Conservation (phyloP, 2,888 invertebrate species). For the Ethmia dodecea region DNA sequence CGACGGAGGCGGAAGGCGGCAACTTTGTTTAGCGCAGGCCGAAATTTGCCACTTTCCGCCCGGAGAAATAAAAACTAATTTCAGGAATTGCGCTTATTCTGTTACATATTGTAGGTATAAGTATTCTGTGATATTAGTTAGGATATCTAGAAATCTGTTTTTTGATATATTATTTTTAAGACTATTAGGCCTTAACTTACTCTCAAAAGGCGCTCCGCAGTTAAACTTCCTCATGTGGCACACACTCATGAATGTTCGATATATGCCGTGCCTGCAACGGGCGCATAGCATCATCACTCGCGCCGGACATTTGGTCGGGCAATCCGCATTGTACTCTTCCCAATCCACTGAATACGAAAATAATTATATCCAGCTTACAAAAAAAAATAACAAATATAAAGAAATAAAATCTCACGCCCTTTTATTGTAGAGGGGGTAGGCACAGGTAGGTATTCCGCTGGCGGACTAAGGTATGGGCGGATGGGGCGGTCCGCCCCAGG, state of each 20-base stretch:
- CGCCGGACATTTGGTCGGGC: conserved; percentile 35
- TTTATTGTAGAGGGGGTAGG: too few species aligned
- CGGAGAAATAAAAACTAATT: too few species aligned
- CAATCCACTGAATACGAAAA: conserved; percentile 22
- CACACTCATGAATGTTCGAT: conserved; percentile 40
- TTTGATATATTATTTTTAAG: background rate
- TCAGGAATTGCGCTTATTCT: too few species aligned
- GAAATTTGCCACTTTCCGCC: too few species aligned
- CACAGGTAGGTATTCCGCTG: too few species aligned
- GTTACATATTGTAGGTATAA: background rate
- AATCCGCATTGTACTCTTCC: conserved; percentile 23
- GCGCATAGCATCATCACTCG: conserved; percentile 43
- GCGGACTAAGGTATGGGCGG: too few species aligned
- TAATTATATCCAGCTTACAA: too few species aligned
- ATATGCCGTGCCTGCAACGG: conserved; percentile 36
- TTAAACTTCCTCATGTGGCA: conserved; percentile 49
- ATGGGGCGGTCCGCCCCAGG: too few species aligned
- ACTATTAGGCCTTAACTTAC: conserved; percentile 26
- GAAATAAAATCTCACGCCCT: too few species aligned
- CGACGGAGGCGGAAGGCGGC: too few species aligned
- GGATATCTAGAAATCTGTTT: background rate
- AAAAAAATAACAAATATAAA: too few species aligned
- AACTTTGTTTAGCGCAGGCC: too few species aligned
- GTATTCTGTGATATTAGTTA: background rate
- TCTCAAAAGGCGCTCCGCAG: conserved; percentile 31